phyloP scores from a whole-genome alignment of 1,140 invertebrate species.

The Triops longicaudatus region DNA sequence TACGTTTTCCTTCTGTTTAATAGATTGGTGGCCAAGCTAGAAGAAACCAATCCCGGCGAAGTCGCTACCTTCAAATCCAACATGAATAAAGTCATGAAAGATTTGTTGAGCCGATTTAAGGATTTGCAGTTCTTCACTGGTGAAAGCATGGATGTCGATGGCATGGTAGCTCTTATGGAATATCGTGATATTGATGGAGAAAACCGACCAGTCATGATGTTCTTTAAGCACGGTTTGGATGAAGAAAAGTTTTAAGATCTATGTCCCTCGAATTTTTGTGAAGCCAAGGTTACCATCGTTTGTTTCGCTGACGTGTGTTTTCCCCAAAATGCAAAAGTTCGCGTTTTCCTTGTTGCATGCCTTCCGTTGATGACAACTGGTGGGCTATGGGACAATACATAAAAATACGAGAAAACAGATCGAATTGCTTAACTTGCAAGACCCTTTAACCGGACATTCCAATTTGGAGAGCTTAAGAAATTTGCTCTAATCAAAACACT shows the following conservation, averaged over 20 bases:
- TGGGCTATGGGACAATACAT: conserved; percentile 6
- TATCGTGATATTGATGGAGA: conserved; percentile 80
- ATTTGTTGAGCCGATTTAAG: conserved; percentile 81
- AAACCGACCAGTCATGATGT: conserved; percentile 78
- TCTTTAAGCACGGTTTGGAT: conserved; percentile 88
- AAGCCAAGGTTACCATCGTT: neutral
- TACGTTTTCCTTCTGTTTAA: conserved; percentile 27
- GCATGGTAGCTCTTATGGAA: conserved; percentile 84
- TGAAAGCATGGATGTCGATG: conserved; percentile 88
- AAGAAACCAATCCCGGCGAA: conserved; percentile 69
- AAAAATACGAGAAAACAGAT: neutral
- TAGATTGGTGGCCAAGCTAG: conserved; percentile 69
- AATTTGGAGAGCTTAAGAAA: too few species aligned
- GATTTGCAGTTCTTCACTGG: conserved; percentile 87
- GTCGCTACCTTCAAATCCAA: conserved; percentile 83
- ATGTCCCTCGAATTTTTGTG: neutral
- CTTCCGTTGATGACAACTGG: neutral
- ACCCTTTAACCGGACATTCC: too few species aligned
- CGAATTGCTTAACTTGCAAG: too few species aligned
- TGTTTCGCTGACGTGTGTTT: neutral
- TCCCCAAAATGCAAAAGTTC: neutral
- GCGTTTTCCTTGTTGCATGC: neutral
- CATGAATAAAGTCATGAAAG: conserved; percentile 92
- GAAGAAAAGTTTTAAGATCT: conserved; percentile 81
- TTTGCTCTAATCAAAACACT: too few species aligned